phyloP scores from a whole-genome alignment of 2,113 vertebrate species.

The Fulmarus glacialis region DNA sequence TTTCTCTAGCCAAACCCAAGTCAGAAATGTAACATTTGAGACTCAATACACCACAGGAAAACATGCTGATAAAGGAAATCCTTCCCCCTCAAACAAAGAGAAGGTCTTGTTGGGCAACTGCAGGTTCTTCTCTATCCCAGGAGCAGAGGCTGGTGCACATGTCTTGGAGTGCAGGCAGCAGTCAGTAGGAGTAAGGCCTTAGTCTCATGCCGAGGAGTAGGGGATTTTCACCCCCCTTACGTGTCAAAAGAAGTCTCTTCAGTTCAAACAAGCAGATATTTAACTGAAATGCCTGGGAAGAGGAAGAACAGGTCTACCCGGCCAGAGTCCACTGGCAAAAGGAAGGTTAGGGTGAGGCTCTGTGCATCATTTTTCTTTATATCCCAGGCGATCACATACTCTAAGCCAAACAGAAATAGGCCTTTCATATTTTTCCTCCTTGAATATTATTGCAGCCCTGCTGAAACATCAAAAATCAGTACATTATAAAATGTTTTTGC shows the following conservation, averaged over 20 bases:
- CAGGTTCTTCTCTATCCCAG: not conserved
- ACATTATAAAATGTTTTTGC: not conserved
- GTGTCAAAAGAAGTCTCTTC: not conserved
- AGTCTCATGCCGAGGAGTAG: not conserved
- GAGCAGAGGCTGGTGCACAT: not conserved
- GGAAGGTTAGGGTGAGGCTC: not conserved
- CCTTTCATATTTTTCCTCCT: not conserved
- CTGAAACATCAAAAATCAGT: not conserved
- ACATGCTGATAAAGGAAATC: not conserved
- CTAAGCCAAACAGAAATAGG: not conserved
- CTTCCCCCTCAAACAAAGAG: not conserved
- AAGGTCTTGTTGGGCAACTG: not conserved
- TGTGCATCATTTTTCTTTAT: not conserved
- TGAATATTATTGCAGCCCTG: not conserved
- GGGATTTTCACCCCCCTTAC: not conserved
- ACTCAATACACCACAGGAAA: not conserved
- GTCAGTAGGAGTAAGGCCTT: not conserved
- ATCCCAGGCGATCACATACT: not conserved
- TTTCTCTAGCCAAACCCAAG: constrained; percentile 48
- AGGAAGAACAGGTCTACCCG: not conserved
- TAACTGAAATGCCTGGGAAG: not conserved
- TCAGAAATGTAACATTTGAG: constrained; percentile 40
- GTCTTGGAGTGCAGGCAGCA: too few species aligned
- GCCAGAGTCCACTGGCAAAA: not conserved
- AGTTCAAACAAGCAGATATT: not conserved